Conservation (phyloP, 1,140 invertebrate species). For the Tribolium madens region DNA sequence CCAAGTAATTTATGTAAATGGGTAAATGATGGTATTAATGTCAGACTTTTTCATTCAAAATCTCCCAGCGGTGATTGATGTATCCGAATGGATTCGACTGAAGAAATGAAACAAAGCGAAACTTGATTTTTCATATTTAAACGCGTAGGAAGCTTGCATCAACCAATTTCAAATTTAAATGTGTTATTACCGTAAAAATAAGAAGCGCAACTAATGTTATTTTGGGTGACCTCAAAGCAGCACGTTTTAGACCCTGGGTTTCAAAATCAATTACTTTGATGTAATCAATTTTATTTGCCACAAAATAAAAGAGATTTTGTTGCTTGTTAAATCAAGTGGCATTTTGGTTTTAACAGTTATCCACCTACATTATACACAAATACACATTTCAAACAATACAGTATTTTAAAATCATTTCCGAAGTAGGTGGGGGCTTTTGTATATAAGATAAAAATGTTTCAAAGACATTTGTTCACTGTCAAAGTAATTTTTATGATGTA, state of each 20-base stretch:
- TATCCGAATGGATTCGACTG: constrained; percentile 27
- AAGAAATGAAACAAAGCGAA: constrained; percentile 26
- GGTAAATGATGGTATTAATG: constrained; percentile 42
- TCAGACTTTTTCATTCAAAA: constrained; percentile 30
- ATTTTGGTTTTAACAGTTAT: neutral
- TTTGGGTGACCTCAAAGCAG: constrained; percentile 1
- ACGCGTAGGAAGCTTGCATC: neutral
- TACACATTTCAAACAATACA: too few species aligned
- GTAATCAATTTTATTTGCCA: neutral
- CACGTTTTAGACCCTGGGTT: neutral
- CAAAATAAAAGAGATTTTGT: neutral
- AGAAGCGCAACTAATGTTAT: constrained; percentile 14
- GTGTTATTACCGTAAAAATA: constrained; percentile 13
- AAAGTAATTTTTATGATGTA: too few species aligned
- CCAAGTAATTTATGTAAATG: constrained; percentile 37
- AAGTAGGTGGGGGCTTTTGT: too few species aligned
- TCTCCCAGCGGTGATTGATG: constrained; percentile 28
- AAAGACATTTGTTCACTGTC: too few species aligned
- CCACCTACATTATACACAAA: too few species aligned
- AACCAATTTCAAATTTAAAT: neutral
- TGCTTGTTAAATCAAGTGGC: neutral
- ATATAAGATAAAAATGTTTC: too few species aligned
- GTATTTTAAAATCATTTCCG: too few species aligned
- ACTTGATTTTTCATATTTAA: constrained; percentile 9
- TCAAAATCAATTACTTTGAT: constrained; percentile 12